Base-by-base conservation (phyloP, 1,140 invertebrate species). In the Lordiphosa collinella region DNA sequence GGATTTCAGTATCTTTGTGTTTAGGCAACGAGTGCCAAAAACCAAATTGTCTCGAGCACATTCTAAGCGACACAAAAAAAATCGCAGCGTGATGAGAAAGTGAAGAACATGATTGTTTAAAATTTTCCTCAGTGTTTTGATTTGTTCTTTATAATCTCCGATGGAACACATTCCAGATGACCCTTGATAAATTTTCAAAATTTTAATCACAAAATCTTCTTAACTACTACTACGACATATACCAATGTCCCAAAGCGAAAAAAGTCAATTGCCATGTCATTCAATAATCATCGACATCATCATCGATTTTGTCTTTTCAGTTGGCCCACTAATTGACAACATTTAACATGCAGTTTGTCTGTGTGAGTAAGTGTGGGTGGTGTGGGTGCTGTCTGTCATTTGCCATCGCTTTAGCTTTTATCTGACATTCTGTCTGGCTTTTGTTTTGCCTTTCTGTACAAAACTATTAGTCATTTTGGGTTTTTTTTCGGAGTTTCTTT, bases 391-490 rank as follows among this genome's bases (percentile, higher is more conserved):
- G 9, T 3, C 16, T 55, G 41, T 48, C 57, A 62, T 61, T 75
- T 80, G 65, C 37, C 60, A 68, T 65, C 48, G 35, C 53, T 75
- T 75, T 60, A 64, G 78, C 76, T 76, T 80, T 82, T 76, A 76
- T 80, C 70, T 75, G 70, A 82, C 70, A 82, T 54, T 55, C 54
- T 68, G 67, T 80, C 72, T 84, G 67, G 61, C 67, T 76, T 84
- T 67, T 82, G 78, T 80, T 82, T 80, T 82, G 60, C 57, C 57
- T 46, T 60, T 43, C 53, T 43, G 32, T 40, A 51, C 57, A 51
- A 82, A 80, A 84, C 76, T 80, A 84, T 80, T 80, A 84, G 76
- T 80, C 76, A 80, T 80, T 67, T 76, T 67, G 58, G 37, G 34
- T 44, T 48, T 43, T 10, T 38, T 49, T 58, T 44, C 34, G n/a